phyloP scores from a whole-genome alignment of 2,888 invertebrate genomes.

The Phlogophora meticulosa region DNA sequence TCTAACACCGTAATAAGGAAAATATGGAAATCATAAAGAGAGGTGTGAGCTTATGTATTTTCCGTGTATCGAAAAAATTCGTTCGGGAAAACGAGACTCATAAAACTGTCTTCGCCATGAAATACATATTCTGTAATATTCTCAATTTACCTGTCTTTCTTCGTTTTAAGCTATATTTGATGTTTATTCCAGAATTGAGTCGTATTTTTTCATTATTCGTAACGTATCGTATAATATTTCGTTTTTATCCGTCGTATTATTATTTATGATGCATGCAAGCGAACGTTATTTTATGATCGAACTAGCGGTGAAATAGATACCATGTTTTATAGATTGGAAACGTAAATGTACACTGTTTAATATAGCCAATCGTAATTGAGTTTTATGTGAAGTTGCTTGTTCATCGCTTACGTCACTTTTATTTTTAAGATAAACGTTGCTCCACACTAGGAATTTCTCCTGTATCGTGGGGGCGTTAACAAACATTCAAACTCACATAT shows the following conservation, averaged over 20 bases:
- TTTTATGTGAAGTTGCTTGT: background rate
- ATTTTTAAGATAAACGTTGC: too few species aligned
- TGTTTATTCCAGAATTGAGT: constrained; percentile 7
- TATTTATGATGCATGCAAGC: constrained; percentile 27
- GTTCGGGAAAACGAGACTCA: background rate
- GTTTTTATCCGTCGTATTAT: constrained; percentile 15
- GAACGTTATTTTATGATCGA: constrained; percentile 22
- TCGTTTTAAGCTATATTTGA: constrained; percentile 6
- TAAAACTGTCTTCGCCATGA: constrained; percentile 37
- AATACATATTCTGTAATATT: constrained; percentile 14
- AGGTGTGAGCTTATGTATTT: background rate
- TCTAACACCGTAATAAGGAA: background rate
- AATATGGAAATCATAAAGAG: constrained; percentile 14
- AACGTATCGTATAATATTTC: constrained; percentile 1
- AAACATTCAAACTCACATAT: too few species aligned
- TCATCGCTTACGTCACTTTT: too few species aligned
- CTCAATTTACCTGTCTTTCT: constrained; percentile 30
- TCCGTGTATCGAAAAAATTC: constrained; percentile 13
- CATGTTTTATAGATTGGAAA: background rate
- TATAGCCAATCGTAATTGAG: background rate
- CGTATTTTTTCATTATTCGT: constrained; percentile 27
- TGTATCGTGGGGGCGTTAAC: too few species aligned
- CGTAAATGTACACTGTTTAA: constrained; percentile 5
- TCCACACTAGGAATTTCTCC: too few species aligned
- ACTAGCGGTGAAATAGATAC: constrained; percentile 6